Base-by-base conservation (phyloP, 2,113 vertebrate genomes). In the Electrona antarctica region DNA sequence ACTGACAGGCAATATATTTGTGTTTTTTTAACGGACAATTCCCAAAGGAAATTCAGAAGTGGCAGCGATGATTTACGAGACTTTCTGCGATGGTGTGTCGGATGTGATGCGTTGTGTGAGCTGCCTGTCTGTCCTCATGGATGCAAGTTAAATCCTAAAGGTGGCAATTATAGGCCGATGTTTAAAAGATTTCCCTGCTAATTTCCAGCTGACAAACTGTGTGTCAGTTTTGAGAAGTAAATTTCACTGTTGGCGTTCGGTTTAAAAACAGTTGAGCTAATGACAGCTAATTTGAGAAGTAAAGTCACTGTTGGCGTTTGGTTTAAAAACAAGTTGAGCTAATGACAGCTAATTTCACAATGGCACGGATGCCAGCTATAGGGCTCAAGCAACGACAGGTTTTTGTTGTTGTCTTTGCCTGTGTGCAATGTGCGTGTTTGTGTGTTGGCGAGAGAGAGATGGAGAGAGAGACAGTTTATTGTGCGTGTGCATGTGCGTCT, bases 351-450 rank as follows among this genome's bases (percentile, higher is more conserved):
- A 67, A 86, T 90, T 84, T 87, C 33, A 62, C 83, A 81, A n/a
- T 57, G 57, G 65, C 50, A 66, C 60, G 68, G 60, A 83, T 29
- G 74, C 54, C 33, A 49, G 21, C 21, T 21, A 21, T 21, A 1
- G 54, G 13, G n/a, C 76, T 92, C 87, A 83, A 74, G 89, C 83
- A 88, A 79, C 54, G 71, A 80, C 89, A 92, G 75, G 87, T 81
- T 80, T 78, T 47, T 71, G 1, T 63, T 59, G 51, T 0, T 77
- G 21, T 69, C 48, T 73, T 33, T 60, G 28, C 67, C 60, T 69
- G 59, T 28, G 52, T 10, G 71, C 21, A 2, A 21, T 21, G 33
- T 21, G 68, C 60, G 49, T 48, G 49, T 65, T 65, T 56, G 71
- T 57, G 49, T 66, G 67, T 64, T 56, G 13, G 56, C 8, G 56